Conservation (phyloP, 2,797 vertebrate genomes). For the Salarias fasciatus region DNA sequence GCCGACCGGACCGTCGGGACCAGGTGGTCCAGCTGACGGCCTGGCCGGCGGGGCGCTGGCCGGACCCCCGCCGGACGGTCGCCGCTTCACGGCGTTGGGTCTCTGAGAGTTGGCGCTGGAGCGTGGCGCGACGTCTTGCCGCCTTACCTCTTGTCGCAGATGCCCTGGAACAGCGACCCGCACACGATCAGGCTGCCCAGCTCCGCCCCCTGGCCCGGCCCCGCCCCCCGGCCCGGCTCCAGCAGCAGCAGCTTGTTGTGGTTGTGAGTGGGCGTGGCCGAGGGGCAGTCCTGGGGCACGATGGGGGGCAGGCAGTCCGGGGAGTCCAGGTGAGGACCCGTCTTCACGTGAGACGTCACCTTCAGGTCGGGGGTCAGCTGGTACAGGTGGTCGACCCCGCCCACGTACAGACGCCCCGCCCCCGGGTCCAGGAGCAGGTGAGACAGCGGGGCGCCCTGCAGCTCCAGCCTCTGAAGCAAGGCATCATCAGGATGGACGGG, state of each 20-base stretch:
- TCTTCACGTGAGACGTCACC: constrained; percentile 77
- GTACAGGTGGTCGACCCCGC: constrained; percentile 86
- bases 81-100: too few relatives aligned
- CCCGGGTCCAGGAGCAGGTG: constrained; percentile 81
- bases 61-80: too few relatives aligned
- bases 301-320: constrained; percentile 90
- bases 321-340: constrained; percentile 87
- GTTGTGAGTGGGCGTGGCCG: constrained; percentile 83
- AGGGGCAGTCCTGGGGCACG: constrained; percentile 81
- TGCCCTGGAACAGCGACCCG: constrained; percentile 89
- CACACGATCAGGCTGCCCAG: constrained; percentile 83
- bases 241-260: constrained; percentile 88
- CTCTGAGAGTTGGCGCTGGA: too few relatives aligned
- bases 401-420: constrained; percentile 83
- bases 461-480: constrained; percentile 37
- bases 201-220: constrained; percentile 49
- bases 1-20: too few relatives aligned
- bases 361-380: constrained; percentile 85
- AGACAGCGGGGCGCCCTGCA: constrained; percentile 80
- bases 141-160: constrained; percentile 84
- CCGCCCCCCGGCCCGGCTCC: constrained; percentile 53
- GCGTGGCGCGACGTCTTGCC: too few relatives aligned
- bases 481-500: constrained; percentile 19
- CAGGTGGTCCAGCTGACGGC: too few relatives aligned
- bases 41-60: too few relatives aligned